These are phyloP conservation scores for Dromococcyx pavoninus DNA, from an alignment of 2,797 vertebrate genomes.

Conservation along the genomic window DNA sequence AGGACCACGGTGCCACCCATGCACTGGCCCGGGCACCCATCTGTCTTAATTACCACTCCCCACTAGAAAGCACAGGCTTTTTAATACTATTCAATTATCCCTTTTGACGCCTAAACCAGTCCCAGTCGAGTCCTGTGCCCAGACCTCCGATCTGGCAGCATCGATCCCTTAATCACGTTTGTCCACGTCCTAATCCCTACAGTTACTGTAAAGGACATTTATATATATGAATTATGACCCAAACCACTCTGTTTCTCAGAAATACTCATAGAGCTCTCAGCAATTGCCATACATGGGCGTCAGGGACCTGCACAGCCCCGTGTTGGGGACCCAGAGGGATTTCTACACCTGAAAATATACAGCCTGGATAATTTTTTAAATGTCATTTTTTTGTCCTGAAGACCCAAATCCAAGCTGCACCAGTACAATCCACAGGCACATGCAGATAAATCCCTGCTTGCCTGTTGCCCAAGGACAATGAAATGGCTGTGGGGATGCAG, in stretches of 20 bases:
- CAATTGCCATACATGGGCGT: rapidly evolving
- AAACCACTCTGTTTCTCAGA: background rate
- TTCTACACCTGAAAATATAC: background rate
- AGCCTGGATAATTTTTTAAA: background rate
- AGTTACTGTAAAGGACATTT: background rate
- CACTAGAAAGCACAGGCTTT: background rate
- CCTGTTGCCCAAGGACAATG: rapidly evolving
- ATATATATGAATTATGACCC: background rate
- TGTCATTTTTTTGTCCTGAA: rapidly evolving
- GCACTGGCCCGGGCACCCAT: background rate
- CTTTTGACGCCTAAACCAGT: background rate
- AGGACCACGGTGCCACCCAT: background rate
- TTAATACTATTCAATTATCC: constrained; percentile 8
- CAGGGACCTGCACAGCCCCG: background rate
- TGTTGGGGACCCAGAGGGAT: rapidly evolving
- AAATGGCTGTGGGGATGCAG: background rate
- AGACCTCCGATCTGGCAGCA: background rate
- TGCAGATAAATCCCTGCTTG: background rate
- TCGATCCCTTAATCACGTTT: background rate
- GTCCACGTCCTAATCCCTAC: background rate
- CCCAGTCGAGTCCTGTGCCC: background rate
- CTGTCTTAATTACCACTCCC: background rate
- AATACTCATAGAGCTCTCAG: background rate
- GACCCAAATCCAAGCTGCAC: too few relatives aligned
- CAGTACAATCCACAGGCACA: rapidly evolving